A percentile compares a stretch with the other conserved stretches of the same genome.
Evolutionary conservation across 2,888 invertebrate genomes (phyloP).

Genomic region (Chrysolina oricalcia): DNA sequence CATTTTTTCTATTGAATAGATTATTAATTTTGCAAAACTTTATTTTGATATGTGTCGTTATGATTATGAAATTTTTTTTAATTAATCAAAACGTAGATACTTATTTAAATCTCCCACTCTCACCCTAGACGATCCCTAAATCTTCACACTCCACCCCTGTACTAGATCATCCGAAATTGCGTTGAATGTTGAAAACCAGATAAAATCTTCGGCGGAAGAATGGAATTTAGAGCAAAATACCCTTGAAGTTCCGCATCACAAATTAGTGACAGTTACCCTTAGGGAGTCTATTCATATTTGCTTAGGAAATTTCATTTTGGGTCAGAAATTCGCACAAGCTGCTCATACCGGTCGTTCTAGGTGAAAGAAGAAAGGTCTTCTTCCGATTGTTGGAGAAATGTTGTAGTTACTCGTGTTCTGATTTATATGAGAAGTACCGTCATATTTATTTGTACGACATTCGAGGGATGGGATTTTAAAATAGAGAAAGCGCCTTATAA

Average conservation of each 20-base stretch:
- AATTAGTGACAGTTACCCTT: constrained; percentile 38
- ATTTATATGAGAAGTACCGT: constrained; percentile 40
- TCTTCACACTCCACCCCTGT: constrained; percentile 27
- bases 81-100: no score
- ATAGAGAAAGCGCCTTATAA: constrained; percentile 9
- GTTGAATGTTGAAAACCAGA: constrained; percentile 65
- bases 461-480: constrained; percentile 3
- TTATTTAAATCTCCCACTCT: no score
- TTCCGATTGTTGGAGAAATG: constrained; percentile 38
- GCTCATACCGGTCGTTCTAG: constrained; percentile 13
- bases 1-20: no score
- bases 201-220: constrained; percentile 55
- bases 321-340: constrained; percentile 41
- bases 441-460: constrained; percentile 34
- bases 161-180: constrained; percentile 51
- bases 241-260: constrained; percentile 48
- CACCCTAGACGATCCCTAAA: neutral
- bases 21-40: no score
- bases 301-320: constrained; percentile 21
- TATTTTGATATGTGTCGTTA: no score
- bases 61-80: no score
- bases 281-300: constrained; percentile 29
- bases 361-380: constrained; percentile 36
- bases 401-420: constrained; percentile 38
- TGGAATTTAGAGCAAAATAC: constrained; percentile 61